Percentiles rank a stretch among this genome's conserved stretches.
Conservation (phyloP, 2,113 vertebrate genomes). For the Shinisaurus crocodilurus region DNA sequence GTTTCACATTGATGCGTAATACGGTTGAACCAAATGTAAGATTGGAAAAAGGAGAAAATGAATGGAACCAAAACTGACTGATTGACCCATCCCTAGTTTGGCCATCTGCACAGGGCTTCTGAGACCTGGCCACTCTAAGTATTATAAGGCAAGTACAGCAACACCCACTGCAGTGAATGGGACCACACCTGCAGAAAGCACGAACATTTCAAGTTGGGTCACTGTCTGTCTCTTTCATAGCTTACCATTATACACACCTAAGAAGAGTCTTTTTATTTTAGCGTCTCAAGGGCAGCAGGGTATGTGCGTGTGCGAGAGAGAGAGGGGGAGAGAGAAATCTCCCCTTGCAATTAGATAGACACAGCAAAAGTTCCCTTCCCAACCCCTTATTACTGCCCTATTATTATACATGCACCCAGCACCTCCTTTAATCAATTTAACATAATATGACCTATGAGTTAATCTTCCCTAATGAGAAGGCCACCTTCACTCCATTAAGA, state of each 20-base stretch:
- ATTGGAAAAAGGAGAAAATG: no score
- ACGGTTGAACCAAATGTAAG: no score
- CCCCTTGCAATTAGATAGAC: background rate
- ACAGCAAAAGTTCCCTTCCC: background rate
- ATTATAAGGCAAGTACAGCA: background rate
- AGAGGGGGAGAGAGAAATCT: background rate
- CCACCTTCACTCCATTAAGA: conserved; percentile 42
- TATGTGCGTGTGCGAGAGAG: background rate
- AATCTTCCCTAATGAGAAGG: conserved; percentile 35
- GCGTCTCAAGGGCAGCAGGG: background rate
- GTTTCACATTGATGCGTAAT: no score
- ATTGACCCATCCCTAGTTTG: background rate
- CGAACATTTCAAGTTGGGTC: background rate
- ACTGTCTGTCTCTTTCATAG: background rate
- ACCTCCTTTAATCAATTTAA: conserved; percentile 37
- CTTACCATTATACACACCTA: background rate
- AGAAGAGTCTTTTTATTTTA: background rate
- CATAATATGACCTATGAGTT: conserved; percentile 41
- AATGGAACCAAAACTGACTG: no score
- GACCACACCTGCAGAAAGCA: background rate
- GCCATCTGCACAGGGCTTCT: background rate
- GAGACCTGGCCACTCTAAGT: background rate
- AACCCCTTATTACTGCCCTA: background rate
- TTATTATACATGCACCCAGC: conserved; percentile 26
- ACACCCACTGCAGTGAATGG: background rate